Conservation (phyloP, 2,113 vertebrate species). For the Columbina picui region DNA sequence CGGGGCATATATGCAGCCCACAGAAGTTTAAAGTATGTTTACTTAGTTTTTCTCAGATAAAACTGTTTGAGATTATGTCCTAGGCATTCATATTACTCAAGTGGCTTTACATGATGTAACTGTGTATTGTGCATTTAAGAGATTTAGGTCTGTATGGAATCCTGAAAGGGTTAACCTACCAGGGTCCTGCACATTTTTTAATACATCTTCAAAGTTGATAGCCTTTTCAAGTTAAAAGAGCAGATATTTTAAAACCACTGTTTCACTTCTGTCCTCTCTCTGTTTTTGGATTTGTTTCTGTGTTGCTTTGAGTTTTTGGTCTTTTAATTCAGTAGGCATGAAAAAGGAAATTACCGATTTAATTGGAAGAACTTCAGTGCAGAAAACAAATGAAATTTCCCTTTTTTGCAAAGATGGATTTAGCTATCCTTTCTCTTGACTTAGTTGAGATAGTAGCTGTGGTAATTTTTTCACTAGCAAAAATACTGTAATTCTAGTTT, state of each 20-base stretch:
- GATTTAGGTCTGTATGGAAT: neutral
- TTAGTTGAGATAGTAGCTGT: neutral
- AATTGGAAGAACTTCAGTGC: neutral
- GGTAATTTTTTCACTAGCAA: neutral
- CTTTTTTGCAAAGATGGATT: neutral
- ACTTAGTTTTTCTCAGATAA: neutral
- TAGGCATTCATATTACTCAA: neutral
- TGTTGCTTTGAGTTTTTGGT: neutral
- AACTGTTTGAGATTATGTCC: neutral
- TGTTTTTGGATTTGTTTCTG: neutral
- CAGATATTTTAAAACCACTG: neutral
- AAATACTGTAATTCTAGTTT: neutral
- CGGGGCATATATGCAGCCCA: neutral
- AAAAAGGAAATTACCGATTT: neutral
- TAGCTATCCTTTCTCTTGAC: neutral
- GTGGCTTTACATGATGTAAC: neutral
- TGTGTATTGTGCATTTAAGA: neutral
- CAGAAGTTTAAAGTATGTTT: neutral
- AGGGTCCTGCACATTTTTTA: neutral
- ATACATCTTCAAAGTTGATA: fast-evolving
- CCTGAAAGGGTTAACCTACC: neutral
- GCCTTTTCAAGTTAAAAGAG: neutral
- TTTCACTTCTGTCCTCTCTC: neutral
- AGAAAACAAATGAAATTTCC: neutral
- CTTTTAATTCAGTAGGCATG: neutral